Base-by-base conservation (phyloP, 1,140 invertebrate species). In the Drosophila azteca region DNA sequence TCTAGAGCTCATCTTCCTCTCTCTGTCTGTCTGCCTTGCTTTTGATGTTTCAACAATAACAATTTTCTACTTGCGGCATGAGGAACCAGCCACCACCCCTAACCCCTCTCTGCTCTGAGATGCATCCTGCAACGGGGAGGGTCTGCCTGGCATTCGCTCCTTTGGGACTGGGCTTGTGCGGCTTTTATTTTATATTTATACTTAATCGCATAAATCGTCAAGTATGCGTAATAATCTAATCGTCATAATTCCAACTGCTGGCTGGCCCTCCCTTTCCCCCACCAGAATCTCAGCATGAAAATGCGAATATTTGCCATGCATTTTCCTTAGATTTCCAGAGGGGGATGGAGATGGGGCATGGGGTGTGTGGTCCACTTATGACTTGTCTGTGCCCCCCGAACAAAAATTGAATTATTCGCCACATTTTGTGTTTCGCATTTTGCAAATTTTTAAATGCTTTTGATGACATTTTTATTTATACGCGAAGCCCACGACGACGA, bases 191-290 rank as follows among this genome's bases (percentile, higher is more conserved):
- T 57, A 58, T 64, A 62, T 67, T 67, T 65, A 44, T 66, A 50
- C 46, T 60, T 88, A 87, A 87, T 87, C 82, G 82, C 75, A 82
- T 87, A 87, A 88, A 67, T 88, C 75, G 74, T 50, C 78, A 87
- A 82, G 83, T 82, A 87, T 87, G 82, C 83, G 83, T 87, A 87
- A 87, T 87, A 87, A 87, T 87, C 82, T 82, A 87, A 87, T 87
- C 82, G 74, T 76, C 69, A 75, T 85, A 87, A 85, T 87, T 85
- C 78, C 35, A 5, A 39, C 35, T 5, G 35, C 35, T 39, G 31
- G 29, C 29, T 8, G n/a, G n/a, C n/a, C n/a, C n/a, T 31, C 0
- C 31, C 63, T 45, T 49, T 77, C 48, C 31, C 52, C 57, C 74
- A 66, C 46, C 46, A 57, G 72, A 88, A 87, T 87, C 82, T 78